These are phyloP conservation scores for Yponomeuta malinellus DNA, from an alignment of 2,888 invertebrate species.

Conservation along the genomic window DNA sequence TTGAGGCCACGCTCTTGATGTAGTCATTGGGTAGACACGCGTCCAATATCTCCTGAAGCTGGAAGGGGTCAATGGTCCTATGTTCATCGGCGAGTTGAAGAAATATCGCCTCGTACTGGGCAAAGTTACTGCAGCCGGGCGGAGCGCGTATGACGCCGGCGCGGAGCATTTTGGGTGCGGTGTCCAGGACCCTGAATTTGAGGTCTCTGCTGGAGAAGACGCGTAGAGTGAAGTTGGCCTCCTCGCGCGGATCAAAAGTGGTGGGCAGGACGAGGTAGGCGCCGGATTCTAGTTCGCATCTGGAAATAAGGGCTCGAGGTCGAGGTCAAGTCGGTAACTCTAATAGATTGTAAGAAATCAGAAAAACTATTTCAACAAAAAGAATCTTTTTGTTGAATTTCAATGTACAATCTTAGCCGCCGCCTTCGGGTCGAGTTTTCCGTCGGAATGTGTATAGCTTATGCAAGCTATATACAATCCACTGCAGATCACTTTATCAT, in stretches of 20 bases:
- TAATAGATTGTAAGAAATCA: not conserved
- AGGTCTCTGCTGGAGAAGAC: constrained; percentile 86
- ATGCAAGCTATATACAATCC: too few species aligned
- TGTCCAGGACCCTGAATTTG: constrained; percentile 83
- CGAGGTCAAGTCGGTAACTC: not conserved
- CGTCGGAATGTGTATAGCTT: too few species aligned
- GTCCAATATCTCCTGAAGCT: constrained; percentile 91
- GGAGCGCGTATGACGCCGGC: constrained; percentile 87
- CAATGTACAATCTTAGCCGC: too few species aligned
- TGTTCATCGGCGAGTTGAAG: constrained; percentile 93
- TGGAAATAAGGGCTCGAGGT: constrained; percentile 41
- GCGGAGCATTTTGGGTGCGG: constrained; percentile 80
- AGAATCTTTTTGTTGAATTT: too few species aligned
- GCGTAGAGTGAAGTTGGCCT: constrained; percentile 90
- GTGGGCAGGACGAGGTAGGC: constrained; percentile 91
- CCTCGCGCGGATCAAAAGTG: constrained; percentile 93
- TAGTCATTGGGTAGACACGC: constrained; percentile 95
- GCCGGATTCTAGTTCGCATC: constrained; percentile 87
- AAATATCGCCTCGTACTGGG: constrained; percentile 93
- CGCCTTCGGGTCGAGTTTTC: too few species aligned
- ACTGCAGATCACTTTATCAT: too few species aligned
- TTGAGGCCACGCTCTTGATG: constrained; percentile 93
- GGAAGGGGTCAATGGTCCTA: constrained; percentile 91
- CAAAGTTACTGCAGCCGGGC: constrained; percentile 80
- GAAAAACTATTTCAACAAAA: not conserved